phyloP scores from a whole-genome alignment of 2,113 vertebrate genomes.

The Ciconia maguari region DNA sequence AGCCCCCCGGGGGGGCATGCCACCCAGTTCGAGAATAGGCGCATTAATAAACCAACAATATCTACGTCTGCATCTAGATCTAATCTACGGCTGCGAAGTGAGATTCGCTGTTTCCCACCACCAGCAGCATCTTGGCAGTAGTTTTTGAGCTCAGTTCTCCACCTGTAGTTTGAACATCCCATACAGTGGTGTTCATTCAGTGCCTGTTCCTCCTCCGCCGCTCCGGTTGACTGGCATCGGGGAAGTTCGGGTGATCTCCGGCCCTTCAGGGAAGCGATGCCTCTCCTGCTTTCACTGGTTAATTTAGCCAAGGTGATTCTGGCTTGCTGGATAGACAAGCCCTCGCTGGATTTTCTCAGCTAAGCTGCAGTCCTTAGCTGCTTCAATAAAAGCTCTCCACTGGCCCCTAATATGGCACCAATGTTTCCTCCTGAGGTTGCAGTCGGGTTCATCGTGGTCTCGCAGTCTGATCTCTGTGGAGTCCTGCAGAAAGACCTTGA shows the following conservation, averaged over 20 bases:
- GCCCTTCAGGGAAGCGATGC: not conserved
- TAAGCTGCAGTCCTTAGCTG: not conserved
- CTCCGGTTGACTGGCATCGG: not conserved
- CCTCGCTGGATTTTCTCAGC: not conserved
- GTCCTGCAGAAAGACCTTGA: not conserved
- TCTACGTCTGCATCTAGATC: slow-evolving; percentile 53
- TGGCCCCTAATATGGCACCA: not conserved
- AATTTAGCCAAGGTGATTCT: not conserved
- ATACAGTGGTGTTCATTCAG: not conserved
- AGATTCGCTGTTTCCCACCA: slow-evolving; percentile 13
- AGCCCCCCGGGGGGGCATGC: not conserved
- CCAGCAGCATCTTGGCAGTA: slow-evolving; percentile 6
- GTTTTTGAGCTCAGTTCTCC: slow-evolving; percentile 9
- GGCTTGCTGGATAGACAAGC: not conserved
- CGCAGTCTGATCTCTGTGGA: not conserved
- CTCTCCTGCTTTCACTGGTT: not conserved
- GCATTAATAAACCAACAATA: slow-evolving; percentile 37
- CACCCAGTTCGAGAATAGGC: slow-evolving; percentile 46
- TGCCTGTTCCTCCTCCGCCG: not conserved
- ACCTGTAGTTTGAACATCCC: not conserved
- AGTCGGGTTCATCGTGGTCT: not conserved
- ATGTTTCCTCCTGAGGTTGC: not conserved
- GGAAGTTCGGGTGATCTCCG: not conserved
- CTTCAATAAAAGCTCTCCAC: not conserved
- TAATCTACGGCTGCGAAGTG: slow-evolving; percentile 13